Evolutionary conservation across 1,140 invertebrate species (phyloP), one percentile per base, ranked within the genome.

Genomic region (Panulirus ornatus): DNA sequence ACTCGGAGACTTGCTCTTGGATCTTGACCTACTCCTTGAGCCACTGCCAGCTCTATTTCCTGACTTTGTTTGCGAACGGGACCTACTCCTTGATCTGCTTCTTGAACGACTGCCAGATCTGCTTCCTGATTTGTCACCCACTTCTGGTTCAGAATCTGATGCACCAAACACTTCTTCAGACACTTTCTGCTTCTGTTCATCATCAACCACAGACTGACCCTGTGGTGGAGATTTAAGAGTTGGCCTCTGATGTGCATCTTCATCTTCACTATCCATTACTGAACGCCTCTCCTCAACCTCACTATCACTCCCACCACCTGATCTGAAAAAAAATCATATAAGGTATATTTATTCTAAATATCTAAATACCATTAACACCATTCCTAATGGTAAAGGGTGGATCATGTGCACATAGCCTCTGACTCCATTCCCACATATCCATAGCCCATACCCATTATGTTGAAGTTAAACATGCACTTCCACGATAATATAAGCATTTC

Each of bases 211-310:
- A 36, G 34, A 36, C 19, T 11, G 51, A 36, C n/a, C 79, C 40
- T 14, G 22, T 40, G 19, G 47, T 30, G 78, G 40, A 16, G 27
- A 16, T 58, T 44, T n/a, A 81, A 16, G 22, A 30, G 47, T 8
- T 30, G 19, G 54, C n/a, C 30, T 19, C 36, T 44, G 47, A 2
- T 19, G 78, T 51, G 11, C 22, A 1, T 83, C 79, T 30, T 89
- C 87, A 71, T 89, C 87, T 11, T 89, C 87, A 58, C 87, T 89
- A n/a, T 89, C 87, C 66, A 83, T 89, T 11, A 89, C 87, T 16
- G 87, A 89, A 0, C 87, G 66, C 44, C 87, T 47, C 79, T 89
- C 87, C 51, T 89, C 87, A 34, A 89, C 87, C 34, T 89, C 87
- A 83, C 70, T 83, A 58, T 89, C 87, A 63, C 87, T 89, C 14